Evolutionary conservation across 1,140 invertebrate genomes (phyloP).

Genomic region (Heterodera carotae): DNA sequence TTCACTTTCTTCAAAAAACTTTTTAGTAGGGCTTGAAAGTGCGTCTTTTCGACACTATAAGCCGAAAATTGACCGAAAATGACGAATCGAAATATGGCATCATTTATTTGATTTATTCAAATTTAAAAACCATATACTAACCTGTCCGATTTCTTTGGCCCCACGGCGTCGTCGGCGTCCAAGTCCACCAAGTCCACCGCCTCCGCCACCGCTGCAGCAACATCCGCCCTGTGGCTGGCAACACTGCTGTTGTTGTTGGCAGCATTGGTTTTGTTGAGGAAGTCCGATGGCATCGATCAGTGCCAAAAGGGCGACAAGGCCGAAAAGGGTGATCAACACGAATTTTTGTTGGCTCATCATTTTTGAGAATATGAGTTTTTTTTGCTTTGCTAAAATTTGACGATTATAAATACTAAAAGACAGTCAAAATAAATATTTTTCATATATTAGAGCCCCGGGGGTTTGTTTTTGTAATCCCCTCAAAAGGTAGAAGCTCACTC

Average conservation of each 20-base stretch:
- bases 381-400: no score
- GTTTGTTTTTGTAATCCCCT: no score
- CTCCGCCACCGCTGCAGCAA: background rate
- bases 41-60: no score
- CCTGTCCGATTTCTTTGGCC: background rate
- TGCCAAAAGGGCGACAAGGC: background rate
- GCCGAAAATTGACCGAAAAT: no score
- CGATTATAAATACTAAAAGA: no score
- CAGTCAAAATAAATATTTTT: no score
- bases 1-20: no score
- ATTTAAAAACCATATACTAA: background rate
- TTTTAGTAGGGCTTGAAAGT: no score
- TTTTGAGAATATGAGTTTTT: background rate
- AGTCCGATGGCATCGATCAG: background rate
- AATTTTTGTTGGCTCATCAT: background rate
- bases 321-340: background rate
- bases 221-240: background rate
- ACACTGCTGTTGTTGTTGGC: background rate
- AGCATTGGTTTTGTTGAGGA: background rate
- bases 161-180: background rate
- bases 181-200: background rate
- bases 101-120: no score
- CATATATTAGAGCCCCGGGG: no score
- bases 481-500: no score
- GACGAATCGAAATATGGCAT: no score